These are phyloP conservation scores for Lomographa bimaculata DNA, from an alignment of 2,888 invertebrate species.

Conservation along the genomic window DNA sequence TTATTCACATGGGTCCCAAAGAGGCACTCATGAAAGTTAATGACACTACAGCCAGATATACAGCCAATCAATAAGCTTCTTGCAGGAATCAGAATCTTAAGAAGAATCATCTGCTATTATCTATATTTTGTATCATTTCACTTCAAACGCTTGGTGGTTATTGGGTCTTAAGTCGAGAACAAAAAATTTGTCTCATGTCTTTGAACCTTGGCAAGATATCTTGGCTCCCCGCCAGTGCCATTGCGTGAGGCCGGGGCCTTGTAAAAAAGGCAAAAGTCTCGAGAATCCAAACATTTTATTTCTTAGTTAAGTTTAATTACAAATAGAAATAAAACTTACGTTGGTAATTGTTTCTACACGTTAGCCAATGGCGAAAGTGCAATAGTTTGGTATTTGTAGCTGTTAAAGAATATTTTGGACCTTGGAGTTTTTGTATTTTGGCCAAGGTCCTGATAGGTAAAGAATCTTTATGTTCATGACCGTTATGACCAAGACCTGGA, in stretches of 20 bases:
- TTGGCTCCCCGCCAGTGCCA: conserved; percentile 72
- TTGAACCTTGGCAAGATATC: conserved; percentile 78
- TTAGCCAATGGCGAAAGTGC: conserved; percentile 5
- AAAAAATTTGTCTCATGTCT: conserved; percentile 72
- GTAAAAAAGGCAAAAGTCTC: conserved; percentile 49
- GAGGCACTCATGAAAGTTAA: too few species aligned
- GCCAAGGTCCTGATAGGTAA: too few species aligned
- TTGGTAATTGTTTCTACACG: conserved; percentile 13
- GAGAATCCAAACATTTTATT: conserved; percentile 32
- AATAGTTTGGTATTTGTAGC: too few species aligned
- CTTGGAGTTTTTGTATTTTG: too few species aligned
- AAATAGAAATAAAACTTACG: conserved; percentile 25
- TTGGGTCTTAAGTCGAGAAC: conserved; percentile 42
- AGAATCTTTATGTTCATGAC: too few species aligned
- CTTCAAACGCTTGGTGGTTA: conserved; percentile 16
- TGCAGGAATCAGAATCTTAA: too few species aligned
- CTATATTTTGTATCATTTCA: conserved; percentile 12
- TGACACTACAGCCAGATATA: too few species aligned
- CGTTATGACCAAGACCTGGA: too few species aligned
- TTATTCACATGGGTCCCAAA: too few species aligned
- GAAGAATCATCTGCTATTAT: too few species aligned
- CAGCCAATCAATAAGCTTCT: too few species aligned
- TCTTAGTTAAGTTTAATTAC: conserved; percentile 36
- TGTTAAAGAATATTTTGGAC: too few species aligned
- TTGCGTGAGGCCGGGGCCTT: conserved; percentile 56